Percentiles rank a stretch among this genome's conserved stretches.
phyloP scores from a whole-genome alignment of 2,797 vertebrate genomes.

The Protosalanx chinensis region DNA sequence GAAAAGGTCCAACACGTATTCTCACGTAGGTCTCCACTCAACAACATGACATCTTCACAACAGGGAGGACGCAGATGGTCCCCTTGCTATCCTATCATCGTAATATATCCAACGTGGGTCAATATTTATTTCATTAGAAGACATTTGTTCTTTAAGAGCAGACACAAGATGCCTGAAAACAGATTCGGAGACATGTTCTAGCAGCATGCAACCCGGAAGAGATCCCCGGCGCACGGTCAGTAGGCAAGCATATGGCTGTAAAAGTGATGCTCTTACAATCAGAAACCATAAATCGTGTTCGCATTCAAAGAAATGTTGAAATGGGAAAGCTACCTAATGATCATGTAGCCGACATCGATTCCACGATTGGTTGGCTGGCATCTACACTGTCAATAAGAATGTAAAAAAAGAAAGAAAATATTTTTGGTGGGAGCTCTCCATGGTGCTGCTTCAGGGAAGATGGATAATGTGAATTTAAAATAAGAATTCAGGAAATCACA shows the following conservation, averaged over 20 bases:
- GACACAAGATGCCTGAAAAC: not conserved
- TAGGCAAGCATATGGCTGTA: no score
- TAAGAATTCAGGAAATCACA: not conserved
- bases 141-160: not conserved
- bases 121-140: not conserved
- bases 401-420: no score
- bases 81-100: not conserved
- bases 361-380: not conserved
- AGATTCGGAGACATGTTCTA: not conserved
- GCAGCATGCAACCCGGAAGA: conserved; percentile 49
- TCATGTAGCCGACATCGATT: no score
- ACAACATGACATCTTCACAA: not conserved
- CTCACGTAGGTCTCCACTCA: not conserved
- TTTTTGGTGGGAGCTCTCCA: conserved; percentile 43
- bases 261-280: no score
- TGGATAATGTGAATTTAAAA: conserved; percentile 15
- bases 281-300: no score
- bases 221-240: conserved; percentile 14
- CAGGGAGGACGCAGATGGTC: not conserved
- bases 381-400: not conserved
- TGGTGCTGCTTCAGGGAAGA: conserved; percentile 27
- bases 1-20: not conserved
- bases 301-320: no score
- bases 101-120: not conserved
- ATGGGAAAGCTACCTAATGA: no score